Evolutionary conservation across 2,797 vertebrate species (phyloP).

Genomic region (Pangasius sanitwongsei): DNA sequence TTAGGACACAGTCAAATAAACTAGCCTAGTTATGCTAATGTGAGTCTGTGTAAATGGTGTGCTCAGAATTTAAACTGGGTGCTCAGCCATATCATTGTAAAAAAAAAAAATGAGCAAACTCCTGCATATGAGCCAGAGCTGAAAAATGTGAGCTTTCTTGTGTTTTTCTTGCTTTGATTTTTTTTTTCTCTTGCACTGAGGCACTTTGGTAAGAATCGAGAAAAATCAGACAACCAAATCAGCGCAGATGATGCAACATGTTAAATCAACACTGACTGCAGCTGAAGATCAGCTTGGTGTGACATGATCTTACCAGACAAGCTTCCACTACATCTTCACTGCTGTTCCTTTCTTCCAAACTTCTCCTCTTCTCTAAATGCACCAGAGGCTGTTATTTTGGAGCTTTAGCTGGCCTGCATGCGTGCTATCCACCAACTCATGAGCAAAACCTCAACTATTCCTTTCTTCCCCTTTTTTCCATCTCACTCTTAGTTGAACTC

Average conservation of each 20-base stretch:
- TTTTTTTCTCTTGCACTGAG: neutral
- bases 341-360: neutral
- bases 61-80: neutral
- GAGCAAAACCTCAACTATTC: constrained; percentile 70
- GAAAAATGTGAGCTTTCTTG: neutral
- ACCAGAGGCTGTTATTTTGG: neutral
- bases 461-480: neutral
- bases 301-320: neutral
- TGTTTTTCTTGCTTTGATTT: neutral
- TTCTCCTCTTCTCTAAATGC: constrained; percentile 33
- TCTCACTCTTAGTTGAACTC: neutral
- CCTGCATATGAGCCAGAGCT: neutral
- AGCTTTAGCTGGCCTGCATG: constrained; percentile 24
- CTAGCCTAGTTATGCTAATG: neutral
- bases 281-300: neutral
- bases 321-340: constrained; percentile 6
- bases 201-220: neutral
- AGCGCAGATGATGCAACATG: too few relatives aligned
- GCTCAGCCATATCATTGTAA: neutral
- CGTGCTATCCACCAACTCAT: constrained; percentile 72
- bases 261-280: neutral
- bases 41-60: neutral
- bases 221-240: neutral
- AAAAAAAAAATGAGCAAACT: neutral
- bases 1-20: neutral